Evolutionary conservation across 2,113 vertebrate genomes (phyloP), one percentile per base, ranked within the genome.

Genomic region (Chaetura pelagica): DNA sequence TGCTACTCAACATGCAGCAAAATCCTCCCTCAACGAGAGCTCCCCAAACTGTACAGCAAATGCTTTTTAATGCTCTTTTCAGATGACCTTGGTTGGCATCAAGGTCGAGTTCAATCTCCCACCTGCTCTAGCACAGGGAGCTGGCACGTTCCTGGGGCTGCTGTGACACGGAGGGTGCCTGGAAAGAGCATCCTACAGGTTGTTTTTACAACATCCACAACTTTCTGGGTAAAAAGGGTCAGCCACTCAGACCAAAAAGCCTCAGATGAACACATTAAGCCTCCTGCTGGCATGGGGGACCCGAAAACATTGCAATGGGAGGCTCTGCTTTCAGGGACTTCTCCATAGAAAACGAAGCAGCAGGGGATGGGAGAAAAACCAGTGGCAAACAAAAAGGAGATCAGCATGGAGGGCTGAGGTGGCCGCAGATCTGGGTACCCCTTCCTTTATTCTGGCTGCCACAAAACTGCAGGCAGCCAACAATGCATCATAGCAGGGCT

Each of bases 61-160:
- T 67, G 52, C 51, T 84, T 94, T 93, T 62, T 68, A 94, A 87
- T n/a, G 63, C 48, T 87, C 71, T 93, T 94, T 82, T 61, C 76
- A 81, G 57, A 87, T 52, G 64, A 67, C 91, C 64, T 48, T 92
- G 62, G 38, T 13, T 76, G 61, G 55, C 42, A 89, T 21, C 48
- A 42, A 89, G 29, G 76, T 40, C 11, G 14, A 77, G 57, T 23
- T 22, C 61, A 5, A 7, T 38, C 55, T 61, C 64, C 59, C 80
- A 90, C 88, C 58, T 72, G 82, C 72, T 80, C 75, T 4, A 3
- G 76, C 44, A 69, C n/a, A 67, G 72, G n/a, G 59, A 81, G 46
- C 62, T 15, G 44, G 67, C 29, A 46, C 1, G 0, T 51, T 74
- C 80, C 71, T 0, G 5, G 29, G 52, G 66, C 24, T 46, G 42